phyloP scores from a whole-genome alignment of 2,113 vertebrate species.

The Bathybates hornii region DNA sequence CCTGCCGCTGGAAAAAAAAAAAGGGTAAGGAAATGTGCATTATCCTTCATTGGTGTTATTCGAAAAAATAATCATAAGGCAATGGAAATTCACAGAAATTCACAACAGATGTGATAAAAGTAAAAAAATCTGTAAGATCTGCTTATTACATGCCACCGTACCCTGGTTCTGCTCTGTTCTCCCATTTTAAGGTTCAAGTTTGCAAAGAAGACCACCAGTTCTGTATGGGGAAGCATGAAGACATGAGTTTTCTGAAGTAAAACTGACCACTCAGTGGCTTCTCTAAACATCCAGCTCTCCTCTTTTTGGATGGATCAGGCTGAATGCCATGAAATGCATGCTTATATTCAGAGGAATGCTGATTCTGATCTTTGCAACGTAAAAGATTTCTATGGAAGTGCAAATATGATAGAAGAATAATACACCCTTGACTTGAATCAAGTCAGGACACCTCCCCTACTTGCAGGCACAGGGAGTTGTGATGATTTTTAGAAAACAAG shows the following conservation, averaged over 20 bases:
- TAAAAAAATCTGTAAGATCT: constrained; percentile 17
- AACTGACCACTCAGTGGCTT: not conserved
- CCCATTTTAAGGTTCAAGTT: constrained; percentile 19
- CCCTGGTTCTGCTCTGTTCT: not conserved
- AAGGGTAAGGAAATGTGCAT: constrained; percentile 28
- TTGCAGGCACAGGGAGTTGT: constrained; percentile 26
- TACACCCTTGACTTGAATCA: constrained; percentile 19
- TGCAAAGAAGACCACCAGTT: not conserved
- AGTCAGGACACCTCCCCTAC: constrained; percentile 46
- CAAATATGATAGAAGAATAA: constrained; percentile 23
- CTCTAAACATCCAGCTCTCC: not conserved
- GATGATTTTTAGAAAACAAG: constrained; percentile 29
- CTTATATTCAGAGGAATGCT: constrained; percentile 19
- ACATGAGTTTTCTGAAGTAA: constrained; percentile 13
- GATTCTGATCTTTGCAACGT: constrained; percentile 30
- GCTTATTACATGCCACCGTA: not conserved
- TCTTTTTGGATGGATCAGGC: constrained; percentile 31
- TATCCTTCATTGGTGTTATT: not conserved
- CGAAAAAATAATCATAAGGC: not conserved
- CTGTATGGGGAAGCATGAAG: not conserved
- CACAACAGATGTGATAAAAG: constrained; percentile 26
- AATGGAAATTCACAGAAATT: not conserved
- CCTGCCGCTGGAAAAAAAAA: constrained; percentile 2
- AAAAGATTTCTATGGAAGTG: constrained; percentile 4
- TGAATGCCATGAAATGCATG: constrained; percentile 7